Evolutionary conservation across 2,797 vertebrate genomes (phyloP), one percentile per base, ranked within the genome.

Genomic region (Pagetopsis macropterus): DNA sequence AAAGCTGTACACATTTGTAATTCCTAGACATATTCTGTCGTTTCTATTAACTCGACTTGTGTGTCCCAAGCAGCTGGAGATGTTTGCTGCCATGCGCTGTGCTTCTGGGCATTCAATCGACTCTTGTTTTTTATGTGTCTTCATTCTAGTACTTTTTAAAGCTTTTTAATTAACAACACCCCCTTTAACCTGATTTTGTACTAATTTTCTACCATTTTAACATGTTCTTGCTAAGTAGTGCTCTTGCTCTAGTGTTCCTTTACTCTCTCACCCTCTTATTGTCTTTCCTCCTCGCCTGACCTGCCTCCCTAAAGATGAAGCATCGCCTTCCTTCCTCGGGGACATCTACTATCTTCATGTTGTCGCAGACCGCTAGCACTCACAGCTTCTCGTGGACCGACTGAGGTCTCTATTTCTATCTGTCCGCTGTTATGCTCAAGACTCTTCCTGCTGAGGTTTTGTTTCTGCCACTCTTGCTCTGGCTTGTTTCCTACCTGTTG

Each of bases 301-400:
- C 68, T 92, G 91, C 86, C 90, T 88, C 64, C 91, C 93, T 89
- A 76, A 95, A 99, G 98, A 97, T 96, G 96, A 97, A 94, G 90
- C 96, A 94, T 87, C 97, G 95, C 92, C 97, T 99, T 95, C 98
- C 98, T 95, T 98, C 97, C 92, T 99, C 98, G 88, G 97, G 98
- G 95, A 97, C 96, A 65, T 99, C 98, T 85, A 98, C 98, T 94
- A 97, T 99, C 97, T 99, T 99, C 96, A 98, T 99, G 97, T 96
- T 99, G 95, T 99, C 98, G 91, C 98, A 99, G 97, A 99, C 97
- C 78, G 92, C 97, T 95, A 99, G 97, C 96, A 96, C 96, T 96
- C 98, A 98, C 96, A 98, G 96, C 96, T 99, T 99, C 96, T 97
- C 98, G 91, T 99, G 98, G 98, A 99, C 95, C 96, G 97, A 99